These are phyloP conservation scores for Electrona antarctica DNA, from an alignment of 2,113 vertebrate species.

Conservation along the genomic window DNA sequence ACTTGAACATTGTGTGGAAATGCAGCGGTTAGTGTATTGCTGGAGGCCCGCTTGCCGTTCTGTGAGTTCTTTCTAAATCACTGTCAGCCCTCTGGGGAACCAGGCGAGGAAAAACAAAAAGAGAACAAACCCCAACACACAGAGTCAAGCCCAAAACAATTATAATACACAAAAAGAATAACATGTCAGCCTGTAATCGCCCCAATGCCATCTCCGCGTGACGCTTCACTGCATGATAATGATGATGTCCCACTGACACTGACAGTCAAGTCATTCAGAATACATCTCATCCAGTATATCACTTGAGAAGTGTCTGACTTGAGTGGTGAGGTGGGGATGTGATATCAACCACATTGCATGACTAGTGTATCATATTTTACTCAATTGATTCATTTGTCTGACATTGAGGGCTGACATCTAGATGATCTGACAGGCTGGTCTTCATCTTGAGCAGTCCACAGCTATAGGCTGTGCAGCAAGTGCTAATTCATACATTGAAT, in stretches of 20 bases:
- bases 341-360: too few species aligned
- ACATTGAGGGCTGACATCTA: constrained; percentile 13
- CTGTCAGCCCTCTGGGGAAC: background rate
- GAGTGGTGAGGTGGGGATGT: too few species aligned
- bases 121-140: background rate
- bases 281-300: too few species aligned
- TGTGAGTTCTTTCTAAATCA: constrained; percentile 11
- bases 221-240: background rate
- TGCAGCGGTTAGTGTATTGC: background rate
- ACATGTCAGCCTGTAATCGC: background rate
- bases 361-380: background rate
- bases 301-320: too few species aligned
- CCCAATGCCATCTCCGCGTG: constrained; percentile 14
- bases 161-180: constrained; percentile 7
- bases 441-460: background rate
- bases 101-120: background rate
- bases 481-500: too few species aligned
- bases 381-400: background rate
- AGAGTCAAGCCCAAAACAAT: constrained; percentile 15
- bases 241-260: too few species aligned
- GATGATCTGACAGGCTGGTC: background rate
- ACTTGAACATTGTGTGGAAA: background rate
- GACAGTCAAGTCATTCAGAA: too few species aligned
- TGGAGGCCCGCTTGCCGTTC: background rate
- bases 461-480: background rate